Evolutionary conservation across 1,140 invertebrate species (phyloP).

Genomic region (Conopomorpha cramerella): DNA sequence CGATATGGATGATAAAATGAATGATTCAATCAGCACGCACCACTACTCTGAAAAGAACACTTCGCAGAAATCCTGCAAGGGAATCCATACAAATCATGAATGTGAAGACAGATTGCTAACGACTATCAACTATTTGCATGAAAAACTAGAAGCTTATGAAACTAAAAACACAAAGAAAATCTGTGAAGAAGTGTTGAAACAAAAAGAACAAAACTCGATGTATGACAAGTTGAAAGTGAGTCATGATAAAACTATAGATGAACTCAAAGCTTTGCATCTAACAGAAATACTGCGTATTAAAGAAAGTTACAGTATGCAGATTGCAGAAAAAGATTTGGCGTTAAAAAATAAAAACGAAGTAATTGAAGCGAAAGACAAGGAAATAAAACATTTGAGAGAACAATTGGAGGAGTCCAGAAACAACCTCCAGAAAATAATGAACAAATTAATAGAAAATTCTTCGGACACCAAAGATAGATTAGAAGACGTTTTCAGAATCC

Average conservation of each 20-base stretch:
- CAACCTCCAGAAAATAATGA: slow-evolving; percentile 17
- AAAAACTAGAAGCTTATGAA: slow-evolving; percentile 24
- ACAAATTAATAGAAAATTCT: slow-evolving; percentile 20
- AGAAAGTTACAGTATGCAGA: slow-evolving; percentile 12
- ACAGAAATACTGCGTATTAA: slow-evolving; percentile 14
- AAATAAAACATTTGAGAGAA: slow-evolving; percentile 10
- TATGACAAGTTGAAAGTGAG: slow-evolving; percentile 26
- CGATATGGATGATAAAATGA: too few relatives aligned
- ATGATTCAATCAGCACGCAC: too few relatives aligned
- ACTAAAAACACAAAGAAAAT: slow-evolving; percentile 26
- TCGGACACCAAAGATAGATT: slow-evolving; percentile 7
- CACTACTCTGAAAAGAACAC: too few relatives aligned
- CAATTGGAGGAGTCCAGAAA: slow-evolving; percentile 22
- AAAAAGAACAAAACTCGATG: slow-evolving; percentile 16
- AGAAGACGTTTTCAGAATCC: slow-evolving; percentile 13
- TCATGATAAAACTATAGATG: slow-evolving; percentile 19
- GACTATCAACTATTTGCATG: slow-evolving; percentile 21
- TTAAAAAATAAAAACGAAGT: slow-evolving; percentile 14
- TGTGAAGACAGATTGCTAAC: too few relatives aligned
- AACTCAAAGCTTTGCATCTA: slow-evolving; percentile 12
- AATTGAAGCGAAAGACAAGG: neutral
- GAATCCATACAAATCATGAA: too few relatives aligned
- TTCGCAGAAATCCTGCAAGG: too few relatives aligned
- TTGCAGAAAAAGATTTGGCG: slow-evolving; percentile 25
- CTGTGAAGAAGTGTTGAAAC: slow-evolving; percentile 28